phyloP scores from a whole-genome alignment of 2,797 vertebrate genomes.

The Acestrorhynchus altus region DNA sequence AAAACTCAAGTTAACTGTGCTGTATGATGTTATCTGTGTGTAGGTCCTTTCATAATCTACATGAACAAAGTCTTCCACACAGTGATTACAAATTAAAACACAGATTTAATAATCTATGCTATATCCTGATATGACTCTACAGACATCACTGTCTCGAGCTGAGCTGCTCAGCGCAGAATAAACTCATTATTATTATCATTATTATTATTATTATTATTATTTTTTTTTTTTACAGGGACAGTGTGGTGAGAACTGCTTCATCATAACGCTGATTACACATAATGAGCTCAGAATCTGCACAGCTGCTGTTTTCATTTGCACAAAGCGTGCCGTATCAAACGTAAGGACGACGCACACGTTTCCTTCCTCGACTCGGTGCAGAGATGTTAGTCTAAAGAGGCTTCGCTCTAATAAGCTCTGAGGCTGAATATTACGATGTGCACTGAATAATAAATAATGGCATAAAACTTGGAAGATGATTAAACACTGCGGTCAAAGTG shows the following conservation, averaged over 20 bases:
- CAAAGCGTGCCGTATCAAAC: constrained; percentile 1
- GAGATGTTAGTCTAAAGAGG: constrained; percentile 19
- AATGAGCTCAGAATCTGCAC: constrained; percentile 10
- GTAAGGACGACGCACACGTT: constrained; percentile 2
- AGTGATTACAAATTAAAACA: constrained; percentile 1
- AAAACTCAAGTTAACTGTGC: too few species aligned
- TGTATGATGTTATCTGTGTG: neutral
- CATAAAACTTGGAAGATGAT: constrained; percentile 41
- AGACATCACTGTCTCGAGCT: neutral
- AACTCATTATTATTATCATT: neutral
- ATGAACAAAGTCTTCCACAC: neutral
- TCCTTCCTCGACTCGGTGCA: neutral
- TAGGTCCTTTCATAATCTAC: neutral
- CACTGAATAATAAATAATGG: constrained; percentile 51
- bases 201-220: too few species aligned
- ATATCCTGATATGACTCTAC: neutral
- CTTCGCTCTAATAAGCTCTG: constrained; percentile 38
- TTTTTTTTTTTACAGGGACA: neutral
- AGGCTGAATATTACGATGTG: constrained; percentile 36
- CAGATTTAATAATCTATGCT: neutral
- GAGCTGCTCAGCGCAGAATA: neutral
- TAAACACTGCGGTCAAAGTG: constrained; percentile 40
- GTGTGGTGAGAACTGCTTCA: neutral
- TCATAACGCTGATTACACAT: constrained; percentile 21
- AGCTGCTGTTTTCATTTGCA: neutral